Conservation (phyloP, 1,140 invertebrate species). For the Lutraria rhynchaena region DNA sequence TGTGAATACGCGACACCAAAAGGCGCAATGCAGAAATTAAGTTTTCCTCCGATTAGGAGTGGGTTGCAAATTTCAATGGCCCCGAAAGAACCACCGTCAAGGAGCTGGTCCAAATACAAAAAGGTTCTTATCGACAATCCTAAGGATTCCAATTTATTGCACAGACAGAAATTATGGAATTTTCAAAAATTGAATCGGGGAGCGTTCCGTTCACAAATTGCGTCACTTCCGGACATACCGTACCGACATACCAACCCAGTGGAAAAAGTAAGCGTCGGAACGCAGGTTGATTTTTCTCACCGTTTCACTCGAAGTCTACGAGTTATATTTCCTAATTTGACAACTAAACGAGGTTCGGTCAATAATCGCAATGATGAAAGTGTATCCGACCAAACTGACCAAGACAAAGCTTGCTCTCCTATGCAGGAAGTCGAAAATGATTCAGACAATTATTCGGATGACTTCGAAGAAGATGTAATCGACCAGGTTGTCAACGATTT, state of each 20-base stretch:
- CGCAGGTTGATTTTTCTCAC: slow-evolving; percentile 24
- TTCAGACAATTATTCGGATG: slow-evolving; percentile 31
- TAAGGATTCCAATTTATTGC: slow-evolving; percentile 48
- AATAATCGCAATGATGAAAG: background rate
- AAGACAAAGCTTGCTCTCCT: slow-evolving; percentile 18
- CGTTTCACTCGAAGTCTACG: slow-evolving; percentile 29
- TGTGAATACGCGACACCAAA: too few relatives aligned
- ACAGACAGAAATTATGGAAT: slow-evolving; percentile 57
- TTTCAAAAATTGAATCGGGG: slow-evolving; percentile 58
- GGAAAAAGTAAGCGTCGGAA: slow-evolving; percentile 44
- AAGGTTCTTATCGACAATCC: slow-evolving; percentile 57
- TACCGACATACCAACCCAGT: slow-evolving; percentile 37
- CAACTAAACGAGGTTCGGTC: background rate
- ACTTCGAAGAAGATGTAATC: slow-evolving; percentile 41
- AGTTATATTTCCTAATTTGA: slow-evolving; percentile 46
- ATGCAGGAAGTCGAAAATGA: background rate
- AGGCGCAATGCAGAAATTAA: slow-evolving; percentile 46
- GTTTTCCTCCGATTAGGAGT: slow-evolving; percentile 36
- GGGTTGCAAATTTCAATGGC: slow-evolving; percentile 39
- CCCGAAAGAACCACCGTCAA: slow-evolving; percentile 41
- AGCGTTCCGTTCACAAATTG: slow-evolving; percentile 50
- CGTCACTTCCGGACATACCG: slow-evolving; percentile 54
- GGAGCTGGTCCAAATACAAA: slow-evolving; percentile 49
- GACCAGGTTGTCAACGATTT: slow-evolving; percentile 22
- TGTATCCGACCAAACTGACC: background rate